Conservation (phyloP, 2,888 invertebrate species). For the Lypha dubia region DNA sequence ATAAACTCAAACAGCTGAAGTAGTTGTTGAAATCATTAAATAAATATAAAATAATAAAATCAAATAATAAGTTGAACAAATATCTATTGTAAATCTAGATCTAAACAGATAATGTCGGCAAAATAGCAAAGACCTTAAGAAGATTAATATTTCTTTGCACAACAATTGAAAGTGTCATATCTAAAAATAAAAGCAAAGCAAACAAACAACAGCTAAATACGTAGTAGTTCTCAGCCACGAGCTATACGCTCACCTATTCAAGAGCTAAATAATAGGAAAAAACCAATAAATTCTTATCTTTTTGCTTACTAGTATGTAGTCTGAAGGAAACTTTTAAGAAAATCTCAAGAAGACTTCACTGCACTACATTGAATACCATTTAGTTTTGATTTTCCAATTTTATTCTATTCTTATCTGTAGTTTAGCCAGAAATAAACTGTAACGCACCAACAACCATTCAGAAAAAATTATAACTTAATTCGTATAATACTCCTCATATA, state of each 20-base stretch:
- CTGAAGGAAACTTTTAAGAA: conserved; percentile 25
- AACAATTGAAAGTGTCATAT: conserved; percentile 74
- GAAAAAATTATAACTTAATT: conserved; percentile 22
- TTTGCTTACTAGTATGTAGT: conserved; percentile 12
- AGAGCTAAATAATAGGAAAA: conserved; percentile 17
- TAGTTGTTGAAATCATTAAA: conserved; percentile 64
- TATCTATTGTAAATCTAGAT: conserved; percentile 58
- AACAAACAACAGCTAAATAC: background rate
- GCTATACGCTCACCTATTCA: background rate
- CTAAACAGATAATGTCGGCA: conserved; percentile 67
- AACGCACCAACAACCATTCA: conserved; percentile 34
- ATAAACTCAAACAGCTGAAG: conserved; percentile 54
- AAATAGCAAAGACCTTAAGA: conserved; percentile 66
- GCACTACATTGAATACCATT: background rate
- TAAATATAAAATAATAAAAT: conserved; percentile 51
- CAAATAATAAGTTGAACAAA: conserved; percentile 45
- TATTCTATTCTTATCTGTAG: conserved; percentile 41
- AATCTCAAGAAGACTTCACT: conserved; percentile 1
- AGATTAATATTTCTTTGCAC: conserved; percentile 72
- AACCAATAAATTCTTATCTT: conserved; percentile 45
- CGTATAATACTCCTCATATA: conserved; percentile 3
- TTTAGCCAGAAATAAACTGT: conserved; percentile 35
- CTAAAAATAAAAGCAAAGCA: conserved; percentile 45
- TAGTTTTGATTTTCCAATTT: background rate
- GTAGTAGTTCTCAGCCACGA: background rate